Evolutionary conservation across 2,113 vertebrate genomes (phyloP), one percentile per base, ranked within the genome.

Genomic region (Crocuta crocuta): DNA sequence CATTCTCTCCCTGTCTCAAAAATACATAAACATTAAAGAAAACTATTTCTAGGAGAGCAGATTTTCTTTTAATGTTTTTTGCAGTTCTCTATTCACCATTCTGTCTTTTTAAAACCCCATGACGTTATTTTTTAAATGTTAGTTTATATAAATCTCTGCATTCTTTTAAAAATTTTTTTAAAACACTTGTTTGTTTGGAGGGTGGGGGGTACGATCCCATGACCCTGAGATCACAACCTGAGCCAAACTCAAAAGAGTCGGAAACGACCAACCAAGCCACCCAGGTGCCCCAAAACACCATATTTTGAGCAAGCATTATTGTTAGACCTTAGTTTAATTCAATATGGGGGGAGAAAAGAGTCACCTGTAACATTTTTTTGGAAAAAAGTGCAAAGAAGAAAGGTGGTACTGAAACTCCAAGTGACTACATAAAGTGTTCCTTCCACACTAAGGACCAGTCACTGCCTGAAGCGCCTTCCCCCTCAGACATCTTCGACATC

Each of bases 301-400:
- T 24, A 79, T 95, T 80, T 21, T 88, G 13, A 94, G 31, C 53
- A 96, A 78, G 26, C n/a, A 94, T 70, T 80, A 94, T 17, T 74
- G 31, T 12, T 35, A 95, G 33, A 87, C 33, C 9, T 15, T 61
- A 78, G 16, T 82, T 76, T 94, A 96, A 94, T 74, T 94, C 23
- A 92, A 26, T 35, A 31, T 28, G 17, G 16, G 2, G 2, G 0
- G 23, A 8, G 2, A 5, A 24, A 1, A 17, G 3, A 55, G 43
- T 61, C 13, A 53, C 15, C 23, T 43, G 2, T 76, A 85, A 95
- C 17, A 85, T 74, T 92, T 81, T 84, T 89, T 23, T 7, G 87
- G 66, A 19, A 45, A 17, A 79, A 85, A 61, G 2, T 17, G 92
- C 11, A 94, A 58, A 82, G 87, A 80, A 31, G 4, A 90, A n/a